A percentile compares a stretch with the other conserved stretches of the same genome.
phyloP scores from a whole-genome alignment of 1,140 invertebrate species.

The Nebria ingens region DNA sequence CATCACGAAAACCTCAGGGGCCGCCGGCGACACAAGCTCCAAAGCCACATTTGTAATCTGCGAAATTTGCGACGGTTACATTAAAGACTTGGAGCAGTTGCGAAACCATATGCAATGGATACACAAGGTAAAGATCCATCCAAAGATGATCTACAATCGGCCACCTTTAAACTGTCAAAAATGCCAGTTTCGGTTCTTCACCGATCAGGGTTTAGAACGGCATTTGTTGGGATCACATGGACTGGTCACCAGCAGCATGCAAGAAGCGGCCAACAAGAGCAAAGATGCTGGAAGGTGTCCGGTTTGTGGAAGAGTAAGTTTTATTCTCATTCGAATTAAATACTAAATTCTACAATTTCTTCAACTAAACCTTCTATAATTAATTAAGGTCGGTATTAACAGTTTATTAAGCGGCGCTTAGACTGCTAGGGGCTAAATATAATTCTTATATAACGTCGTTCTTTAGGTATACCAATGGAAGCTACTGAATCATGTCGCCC shows the following conservation, averaged over 20 bases:
- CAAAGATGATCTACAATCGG: conserved; percentile 90
- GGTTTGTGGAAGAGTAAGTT: conserved; percentile 75
- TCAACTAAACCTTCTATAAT: too few species aligned
- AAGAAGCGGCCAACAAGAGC: conserved; percentile 88
- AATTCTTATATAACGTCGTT: conserved; percentile 10
- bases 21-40: conserved; percentile 30
- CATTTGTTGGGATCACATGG: conserved; percentile 89
- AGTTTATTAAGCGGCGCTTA: too few species aligned
- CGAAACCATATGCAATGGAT: conserved; percentile 94
- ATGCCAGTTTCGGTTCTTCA: conserved; percentile 76
- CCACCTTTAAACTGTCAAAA: conserved; percentile 92
- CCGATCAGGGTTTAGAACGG: conserved; percentile 75
- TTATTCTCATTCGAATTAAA: background rate
- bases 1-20: conserved; percentile 30
- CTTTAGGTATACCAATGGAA: conserved; percentile 85
- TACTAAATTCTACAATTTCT: too few species aligned
- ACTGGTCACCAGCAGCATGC: conserved; percentile 89
- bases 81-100: conserved; percentile 86
- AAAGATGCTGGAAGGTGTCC: conserved; percentile 90
- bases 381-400: too few species aligned
- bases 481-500: conserved; percentile 77
- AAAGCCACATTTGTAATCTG: conserved; percentile 86
- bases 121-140: conserved; percentile 92
- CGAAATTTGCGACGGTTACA: conserved; percentile 91
- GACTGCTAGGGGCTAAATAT: too few species aligned